phyloP scores from a whole-genome alignment of 2,113 vertebrate species.

The Ursus arctos region DNA sequence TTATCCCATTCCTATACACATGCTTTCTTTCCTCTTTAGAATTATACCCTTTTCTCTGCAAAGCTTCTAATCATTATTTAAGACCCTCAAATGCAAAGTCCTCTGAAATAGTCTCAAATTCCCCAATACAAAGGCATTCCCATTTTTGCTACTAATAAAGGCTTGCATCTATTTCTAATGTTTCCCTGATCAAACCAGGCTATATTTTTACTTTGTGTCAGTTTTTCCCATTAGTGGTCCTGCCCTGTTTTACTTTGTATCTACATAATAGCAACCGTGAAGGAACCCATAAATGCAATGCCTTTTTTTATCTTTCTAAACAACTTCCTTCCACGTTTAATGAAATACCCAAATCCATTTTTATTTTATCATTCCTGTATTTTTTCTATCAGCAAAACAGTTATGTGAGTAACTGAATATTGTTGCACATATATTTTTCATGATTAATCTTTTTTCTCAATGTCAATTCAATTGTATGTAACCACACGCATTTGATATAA shows the following conservation, averaged over 20 bases:
- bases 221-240: neutral
- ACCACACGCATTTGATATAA: neutral
- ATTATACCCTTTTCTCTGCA: neutral
- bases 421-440: neutral
- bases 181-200: neutral
- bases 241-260: neutral
- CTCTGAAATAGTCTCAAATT: neutral
- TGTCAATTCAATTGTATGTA: neutral
- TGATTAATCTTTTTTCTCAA: neutral
- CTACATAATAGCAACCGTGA: neutral
- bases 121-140: neutral
- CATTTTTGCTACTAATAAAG: neutral
- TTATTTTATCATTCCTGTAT: neutral
- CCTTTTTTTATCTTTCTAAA: neutral
- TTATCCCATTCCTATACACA: neutral
- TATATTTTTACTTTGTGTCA: neutral
- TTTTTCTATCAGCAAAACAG: neutral
- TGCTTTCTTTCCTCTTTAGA: neutral
- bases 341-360: neutral
- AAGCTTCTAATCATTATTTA: neutral
- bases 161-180: neutral
- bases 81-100: neutral
- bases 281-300: fast-evolving
- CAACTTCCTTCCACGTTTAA: neutral
- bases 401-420: neutral